Evolutionary conservation across 2,113 vertebrate genomes (phyloP), one percentile per base, ranked within the genome.

Genomic region (Oxyruncus cristatus): DNA sequence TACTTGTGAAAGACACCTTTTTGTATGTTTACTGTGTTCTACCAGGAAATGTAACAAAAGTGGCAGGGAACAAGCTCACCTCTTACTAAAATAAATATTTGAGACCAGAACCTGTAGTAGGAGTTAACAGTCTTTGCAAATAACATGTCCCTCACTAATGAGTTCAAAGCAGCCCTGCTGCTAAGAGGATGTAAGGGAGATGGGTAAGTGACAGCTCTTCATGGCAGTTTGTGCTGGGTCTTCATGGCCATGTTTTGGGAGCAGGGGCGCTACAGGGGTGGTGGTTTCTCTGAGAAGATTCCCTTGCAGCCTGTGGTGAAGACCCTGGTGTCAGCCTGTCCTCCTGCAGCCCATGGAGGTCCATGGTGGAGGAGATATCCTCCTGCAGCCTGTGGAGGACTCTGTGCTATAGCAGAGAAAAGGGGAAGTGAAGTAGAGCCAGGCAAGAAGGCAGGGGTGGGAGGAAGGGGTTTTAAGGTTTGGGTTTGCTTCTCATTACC

Each of bases 71-170:
- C 33, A 77, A 84, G 8, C 30, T 71, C 9, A 67, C 62, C 23
- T 90, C 59, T 59, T 74, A 67, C 7, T 70, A 35, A 80, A 93
- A 73, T 70, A 82, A 77, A 6, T 95, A 77, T 85, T 63, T 81
- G 70, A 68, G 56, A 61, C 81, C 35, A 49, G 65, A 93, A 56
- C 70, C 39, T 59, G 33, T 63, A 68, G 33, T 22, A 47, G 30
- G 44, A 85, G 42, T 68, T 78, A 70, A 41, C 14, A 55, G 41
- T 47, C 63, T 83, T 75, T 56, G 44, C 62, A 81, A 73, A 21
- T 47, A 84, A 24, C 7, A 1, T 65, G 13, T 11, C 24, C 65
- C 41, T 85, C n/a, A 7, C 32, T 75, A 37, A 74, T 5, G 11
- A 68, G 24, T 59, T 66, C 58, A 53, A 32, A 88, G 63, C 26